A percentile compares a stretch with the other conserved stretches of the same genome.
phyloP scores from a whole-genome alignment of 2,113 vertebrate species.

The Cnemophilus loriae region DNA sequence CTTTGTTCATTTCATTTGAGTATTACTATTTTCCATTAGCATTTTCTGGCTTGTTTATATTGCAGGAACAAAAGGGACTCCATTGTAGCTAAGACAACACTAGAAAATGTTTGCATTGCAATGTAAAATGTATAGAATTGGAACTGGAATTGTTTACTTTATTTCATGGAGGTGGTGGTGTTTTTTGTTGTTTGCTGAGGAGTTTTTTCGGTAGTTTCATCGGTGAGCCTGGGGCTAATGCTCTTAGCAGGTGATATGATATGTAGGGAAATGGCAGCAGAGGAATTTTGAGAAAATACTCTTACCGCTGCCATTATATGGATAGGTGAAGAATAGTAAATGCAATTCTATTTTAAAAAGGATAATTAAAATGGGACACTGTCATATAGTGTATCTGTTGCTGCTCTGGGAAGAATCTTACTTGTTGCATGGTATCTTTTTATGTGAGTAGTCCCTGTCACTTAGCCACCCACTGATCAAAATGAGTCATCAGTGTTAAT shows the following conservation, averaged over 20 bases:
- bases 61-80: background rate
- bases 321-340: background rate
- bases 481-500: background rate
- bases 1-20: background rate
- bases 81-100: background rate
- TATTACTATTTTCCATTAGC: background rate
- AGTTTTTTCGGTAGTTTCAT: background rate
- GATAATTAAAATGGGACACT: background rate
- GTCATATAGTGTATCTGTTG: background rate
- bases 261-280: background rate
- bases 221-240: background rate
- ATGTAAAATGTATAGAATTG: background rate
- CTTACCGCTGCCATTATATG: background rate
- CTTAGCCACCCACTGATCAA: background rate
- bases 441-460: background rate
- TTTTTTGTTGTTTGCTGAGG: background rate
- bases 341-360: background rate
- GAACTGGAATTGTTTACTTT: background rate
- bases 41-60: background rate
- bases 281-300: background rate
- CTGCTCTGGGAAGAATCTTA: background rate
- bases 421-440: background rate
- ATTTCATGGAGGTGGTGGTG: accelerated
- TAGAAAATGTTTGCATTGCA: background rate
- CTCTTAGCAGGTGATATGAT: background rate